Base-by-base conservation (phyloP, 2,797 vertebrate genomes). In the Dallia pectoralis region DNA sequence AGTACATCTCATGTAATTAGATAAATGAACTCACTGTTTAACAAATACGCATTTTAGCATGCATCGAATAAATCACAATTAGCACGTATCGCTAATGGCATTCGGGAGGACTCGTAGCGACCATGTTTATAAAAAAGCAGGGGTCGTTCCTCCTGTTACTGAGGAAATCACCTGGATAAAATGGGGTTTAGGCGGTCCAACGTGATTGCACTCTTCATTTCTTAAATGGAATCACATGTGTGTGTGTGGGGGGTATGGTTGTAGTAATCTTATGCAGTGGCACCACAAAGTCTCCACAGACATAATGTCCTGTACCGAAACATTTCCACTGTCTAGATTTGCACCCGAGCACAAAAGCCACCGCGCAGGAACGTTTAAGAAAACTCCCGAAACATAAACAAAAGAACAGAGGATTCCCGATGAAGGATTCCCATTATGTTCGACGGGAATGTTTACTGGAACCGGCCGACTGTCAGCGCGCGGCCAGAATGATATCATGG, bases 111-210 rank as follows among this genome's bases (percentile, higher is more conserved):
- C 44, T 11, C 15, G 14, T 27, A 29, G 11, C 44, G 2, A 14
- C 29, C 74, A 63, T 53, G 70, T 53, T 16, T 25, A 25, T 56
- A 30, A 56, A 64, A 70, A n/a, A 15, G 64, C 44, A 44, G 29
- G 63, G 56, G 61, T 4, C 15, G 30, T 44, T 22, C 76, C 48
- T 74, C 69, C 79, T 73, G 81, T 14, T 69, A 59, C 29, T 78
- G 79, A 84, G 82, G 85, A 90, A 90, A 90, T 89, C 84, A 90
- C 89, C 89, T 90, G 84, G 89, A 87, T 90, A 81, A 85, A 84
- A 80, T 81, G 69, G 77, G 56, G 85, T 86, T 89, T 83, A 81
- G 81, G 82, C 78, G 79, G 63, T 6, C 0, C 59, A 76, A 85
- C 80, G 79, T 81, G 84, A 89, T 83, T 84, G 74, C 75, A 85